Conservation (phyloP, 1,140 invertebrate genomes). For the Cydia strobilella region DNA sequence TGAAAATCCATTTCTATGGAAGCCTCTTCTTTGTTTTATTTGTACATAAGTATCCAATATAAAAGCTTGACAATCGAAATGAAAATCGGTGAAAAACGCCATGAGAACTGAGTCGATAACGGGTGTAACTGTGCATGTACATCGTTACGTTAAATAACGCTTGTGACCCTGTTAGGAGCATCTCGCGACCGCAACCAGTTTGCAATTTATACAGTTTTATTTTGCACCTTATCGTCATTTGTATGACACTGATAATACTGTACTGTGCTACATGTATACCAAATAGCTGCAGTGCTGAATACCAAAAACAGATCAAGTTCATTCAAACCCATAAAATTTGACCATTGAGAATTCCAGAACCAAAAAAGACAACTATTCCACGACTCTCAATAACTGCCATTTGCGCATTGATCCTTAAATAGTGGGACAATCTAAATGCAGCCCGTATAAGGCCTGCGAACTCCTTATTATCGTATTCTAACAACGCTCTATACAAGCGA, state of each 20-base stretch:
- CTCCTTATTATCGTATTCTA: slow-evolving; percentile 64
- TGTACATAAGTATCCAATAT: background rate
- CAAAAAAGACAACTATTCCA: slow-evolving; percentile 11
- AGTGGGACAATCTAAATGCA: slow-evolving; percentile 68
- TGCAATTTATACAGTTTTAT: background rate
- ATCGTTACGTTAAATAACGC: slow-evolving; percentile 10
- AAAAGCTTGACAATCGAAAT: slow-evolving; percentile 46
- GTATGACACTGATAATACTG: too few relatives aligned
- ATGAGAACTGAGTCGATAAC: slow-evolving; percentile 56
- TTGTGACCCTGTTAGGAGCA: slow-evolving; percentile 17
- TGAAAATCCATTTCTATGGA: background rate
- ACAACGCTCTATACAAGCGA: slow-evolving; percentile 61
- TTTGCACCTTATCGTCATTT: background rate
- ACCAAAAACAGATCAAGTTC: background rate
- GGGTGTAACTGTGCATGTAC: slow-evolving; percentile 32
- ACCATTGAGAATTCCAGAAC: slow-evolving; percentile 12
- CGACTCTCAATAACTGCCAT: slow-evolving; percentile 40
- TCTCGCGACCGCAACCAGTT: background rate
- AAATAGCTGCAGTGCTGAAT: background rate
- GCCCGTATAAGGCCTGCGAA: slow-evolving; percentile 60
- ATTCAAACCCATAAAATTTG: background rate
- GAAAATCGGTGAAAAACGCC: slow-evolving; percentile 49
- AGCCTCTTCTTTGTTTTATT: background rate
- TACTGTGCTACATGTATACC: background rate
- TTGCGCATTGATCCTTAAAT: slow-evolving; percentile 56